A percentile compares a stretch with the other conserved stretches of the same genome.
Evolutionary conservation across 2,113 vertebrate species (phyloP).

Genomic region (Apeltes quadracus): DNA sequence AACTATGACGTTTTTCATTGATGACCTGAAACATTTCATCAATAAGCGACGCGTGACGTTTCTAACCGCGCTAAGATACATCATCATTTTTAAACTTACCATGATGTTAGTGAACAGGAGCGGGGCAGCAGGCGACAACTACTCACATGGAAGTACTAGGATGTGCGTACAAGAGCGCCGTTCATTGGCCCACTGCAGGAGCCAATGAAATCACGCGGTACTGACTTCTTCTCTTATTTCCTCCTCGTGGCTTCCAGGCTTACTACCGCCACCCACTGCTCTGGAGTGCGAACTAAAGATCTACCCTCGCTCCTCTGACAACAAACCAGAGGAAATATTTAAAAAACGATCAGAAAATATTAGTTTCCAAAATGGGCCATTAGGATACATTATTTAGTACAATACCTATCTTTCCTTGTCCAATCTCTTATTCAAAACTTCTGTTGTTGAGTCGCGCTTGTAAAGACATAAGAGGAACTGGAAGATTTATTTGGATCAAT

Average conservation of each 20-base stretch:
- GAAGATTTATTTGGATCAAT: too few relatives aligned
- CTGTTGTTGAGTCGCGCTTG: too few relatives aligned
- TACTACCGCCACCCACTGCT: not conserved
- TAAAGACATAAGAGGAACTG: too few relatives aligned
- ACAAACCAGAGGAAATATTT: too few relatives aligned
- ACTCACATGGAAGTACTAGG: conserved; percentile 50
- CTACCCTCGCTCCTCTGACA: too few relatives aligned
- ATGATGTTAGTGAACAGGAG: conserved; percentile 45
- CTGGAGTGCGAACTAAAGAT: too few relatives aligned
- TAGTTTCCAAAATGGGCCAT: too few relatives aligned
- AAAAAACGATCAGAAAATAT: too few relatives aligned
- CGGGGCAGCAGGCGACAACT: not conserved
- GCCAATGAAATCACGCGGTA: conserved; percentile 56
- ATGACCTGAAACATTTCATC: too few relatives aligned
- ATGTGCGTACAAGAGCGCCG: conserved; percentile 4
- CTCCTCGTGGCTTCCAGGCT: not conserved
- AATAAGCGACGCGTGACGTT: not conserved
- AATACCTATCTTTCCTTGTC: not conserved
- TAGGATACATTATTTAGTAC: too few relatives aligned
- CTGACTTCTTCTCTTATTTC: conserved; percentile 12
- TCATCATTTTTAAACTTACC: conserved; percentile 44
- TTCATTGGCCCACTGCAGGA: conserved; percentile 52
- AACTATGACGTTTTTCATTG: conserved; percentile 1
- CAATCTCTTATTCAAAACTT: not conserved
- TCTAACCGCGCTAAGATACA: too few relatives aligned